Evolutionary conservation across 2,888 invertebrate genomes (phyloP), one percentile per base, ranked within the genome.

Genomic region (Epinotia nisella): DNA sequence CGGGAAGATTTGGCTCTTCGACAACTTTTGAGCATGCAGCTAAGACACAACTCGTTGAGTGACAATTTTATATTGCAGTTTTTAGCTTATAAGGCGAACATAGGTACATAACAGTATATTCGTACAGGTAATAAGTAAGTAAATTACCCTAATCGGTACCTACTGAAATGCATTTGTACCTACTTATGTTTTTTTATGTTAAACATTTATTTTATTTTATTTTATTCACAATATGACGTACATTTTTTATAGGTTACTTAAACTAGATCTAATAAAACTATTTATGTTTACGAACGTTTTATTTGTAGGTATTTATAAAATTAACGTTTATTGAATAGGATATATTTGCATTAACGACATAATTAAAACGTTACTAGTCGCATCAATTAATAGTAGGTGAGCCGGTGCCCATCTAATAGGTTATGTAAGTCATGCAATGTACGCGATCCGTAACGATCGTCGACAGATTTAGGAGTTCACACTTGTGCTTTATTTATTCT

Each of bases 1-100:
- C 81, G 82, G 73, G 78, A 81, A 81, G 83, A 88, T 83, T 91
- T 92, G 91, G 91, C 92, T 87, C 87, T 75, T 82, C 81, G 85
- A 87, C 90, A 88, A 87, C 82, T 83, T 83, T 84, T 81, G 82
- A 76, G 76, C 72, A 74, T 79, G 78, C 74, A 75, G 74, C 70
- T 66, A 74, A 41, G 58, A 64, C 68, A 64, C 58, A 51, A 64
- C 58, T 68, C 35, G 15, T 68, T 64, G 41, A 51, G n/a, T 73
- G 68, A 41, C 41, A 62, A 39, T 58, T 56, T 56, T 67, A 35
- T 67, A 61, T 19, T 61, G 10, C 17, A 29, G 17, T 65, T 70
- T 21, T 21, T 59, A 39, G 49, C 65, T 15, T 59, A 39, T 71
- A 64, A 64, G 70, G 70, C 11, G 69, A 59, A 45, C 9, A 39